Base-by-base conservation (phyloP, 2,888 invertebrate genomes). In the Ectemnius lituratus region DNA sequence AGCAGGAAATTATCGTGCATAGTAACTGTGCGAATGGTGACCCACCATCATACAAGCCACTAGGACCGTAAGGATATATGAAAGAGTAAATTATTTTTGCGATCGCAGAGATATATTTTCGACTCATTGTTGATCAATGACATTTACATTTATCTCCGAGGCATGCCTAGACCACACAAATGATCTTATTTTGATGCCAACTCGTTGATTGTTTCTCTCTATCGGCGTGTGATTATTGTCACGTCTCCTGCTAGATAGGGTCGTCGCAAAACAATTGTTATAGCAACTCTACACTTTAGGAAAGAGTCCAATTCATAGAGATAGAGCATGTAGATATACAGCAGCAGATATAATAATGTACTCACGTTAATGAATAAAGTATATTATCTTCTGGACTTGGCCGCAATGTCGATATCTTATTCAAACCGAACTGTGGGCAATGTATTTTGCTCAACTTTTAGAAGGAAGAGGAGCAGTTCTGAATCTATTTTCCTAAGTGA, bases 121-220 rank as follows among this genome's bases (percentile, higher is more conserved):
- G 80, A 85, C 72, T 87, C 88, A 87, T 89, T 88, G 89, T 89
- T 89, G 88, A 89, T 83, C 89, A 84, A 88, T 87, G 87, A 86
- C 82, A 82, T 81, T 86, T 85, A 78, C 81, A 75, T 74, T 63
- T 86, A 82, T 79, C 79, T 78, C 69, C 78, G 82, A 73, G 68
- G 84, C 86, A 84, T 85, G 84, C 85, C 83, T 59, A 63, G 61
- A 73, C 70, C 70, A 61, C 66, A 60, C 78, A 66, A 82, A 76
- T 84, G 81, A 83, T 84, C 84, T 81, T 80, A 20, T 73, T 70
- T 58, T 18, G 14, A 67, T 18, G 61, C 67, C 62, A 64, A 78
- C 73, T 66, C 67, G 66, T 73, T 72, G 59, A 75, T 62, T 27
- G 62, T 56, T 75, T 73, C 61, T 45, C 68, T 71, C 70, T 46